phyloP scores from a whole-genome alignment of 2,888 invertebrate genomes.

The Tetropium fuscum region DNA sequence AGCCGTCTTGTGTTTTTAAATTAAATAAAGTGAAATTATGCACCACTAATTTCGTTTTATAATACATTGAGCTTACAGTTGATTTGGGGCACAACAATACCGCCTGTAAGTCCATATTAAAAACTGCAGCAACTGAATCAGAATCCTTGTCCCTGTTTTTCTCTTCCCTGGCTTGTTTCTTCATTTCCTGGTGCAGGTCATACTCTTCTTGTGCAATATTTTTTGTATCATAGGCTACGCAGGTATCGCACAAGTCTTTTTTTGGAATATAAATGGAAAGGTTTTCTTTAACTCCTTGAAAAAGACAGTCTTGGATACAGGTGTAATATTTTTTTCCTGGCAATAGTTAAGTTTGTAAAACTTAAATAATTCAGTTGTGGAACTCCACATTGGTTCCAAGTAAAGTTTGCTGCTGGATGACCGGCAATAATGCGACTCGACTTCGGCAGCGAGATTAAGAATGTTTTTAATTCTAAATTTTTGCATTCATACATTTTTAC shows the following conservation, averaged over 20 bases:
- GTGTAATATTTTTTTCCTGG: neutral
- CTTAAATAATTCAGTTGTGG: slow-evolving; percentile 4
- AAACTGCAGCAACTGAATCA: slow-evolving; percentile 22
- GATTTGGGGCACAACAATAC: slow-evolving; percentile 29
- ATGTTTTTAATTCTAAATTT: no score
- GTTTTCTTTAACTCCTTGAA: slow-evolving; percentile 18
- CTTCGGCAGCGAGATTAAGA: no score
- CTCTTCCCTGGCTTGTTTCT: slow-evolving; percentile 34
- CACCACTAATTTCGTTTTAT: slow-evolving; percentile 47
- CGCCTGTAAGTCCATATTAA: slow-evolving; percentile 43
- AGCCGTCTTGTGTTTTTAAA: slow-evolving; percentile 35
- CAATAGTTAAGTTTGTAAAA: slow-evolving; percentile 5
- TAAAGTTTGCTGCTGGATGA: neutral
- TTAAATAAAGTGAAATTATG: slow-evolving; percentile 52
- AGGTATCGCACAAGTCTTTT: slow-evolving; percentile 36
- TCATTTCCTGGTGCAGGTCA: slow-evolving; percentile 13
- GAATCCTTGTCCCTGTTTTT: slow-evolving; percentile 43
- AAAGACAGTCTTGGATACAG: neutral
- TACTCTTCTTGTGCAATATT: slow-evolving; percentile 28
- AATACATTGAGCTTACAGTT: slow-evolving; percentile 39
- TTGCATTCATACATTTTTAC: no score
- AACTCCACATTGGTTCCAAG: neutral
- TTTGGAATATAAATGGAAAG: slow-evolving; percentile 29
- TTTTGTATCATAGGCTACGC: slow-evolving; percentile 28
- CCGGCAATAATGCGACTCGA: neutral